Evolutionary conservation across 1,140 invertebrate species (phyloP), one percentile per base, ranked within the genome.

Genomic region (Musca vetustissima): DNA sequence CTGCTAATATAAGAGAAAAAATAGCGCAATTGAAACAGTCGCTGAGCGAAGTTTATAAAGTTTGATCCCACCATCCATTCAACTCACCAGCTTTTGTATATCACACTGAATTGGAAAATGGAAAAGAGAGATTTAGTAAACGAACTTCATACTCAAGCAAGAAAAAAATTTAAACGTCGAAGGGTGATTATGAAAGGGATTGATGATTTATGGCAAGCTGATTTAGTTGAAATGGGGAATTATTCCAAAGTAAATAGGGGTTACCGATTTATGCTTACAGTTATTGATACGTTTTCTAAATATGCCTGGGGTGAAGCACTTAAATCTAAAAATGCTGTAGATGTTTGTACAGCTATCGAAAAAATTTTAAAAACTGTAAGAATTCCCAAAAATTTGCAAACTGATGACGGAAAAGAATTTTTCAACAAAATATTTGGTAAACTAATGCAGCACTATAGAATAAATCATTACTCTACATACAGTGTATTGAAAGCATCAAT

Each of bases 401-500:
- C 55, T 1, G 55, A 59, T 25, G 53, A 57, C 17, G 55, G 52
- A 17, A 59, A 59, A 59, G 55, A 59, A 32, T 59, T 59, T 32
- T 59, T 59, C 21, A 59, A 59, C 17, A 59, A n/a, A 32, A 0
- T n/a, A 15, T 59, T 59, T 32, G 9, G 4, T 2, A 15, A 59
- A 4, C 25, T 32, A 32, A 25, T 57, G 25, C 24, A 28, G 11
- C 6, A 72, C 66, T 72, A 76, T 71, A 69, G 76, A n/a, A 80
- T 85, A 22, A 78, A 84, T 71, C 75, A 84, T 69, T 85, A 83
- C 71, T 81, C 74, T 4, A 83, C 83, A 13, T 83, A 76, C 74
- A 79, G 73, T 67, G 73, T 73, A 52, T 76, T 78, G 48, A 87
- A 86, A 78, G 83, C 83, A 13, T 75, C 79, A 15, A 77, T 85